Evolutionary conservation across 1,140 invertebrate species (phyloP).

Genomic region (Procambarus clarkii): DNA sequence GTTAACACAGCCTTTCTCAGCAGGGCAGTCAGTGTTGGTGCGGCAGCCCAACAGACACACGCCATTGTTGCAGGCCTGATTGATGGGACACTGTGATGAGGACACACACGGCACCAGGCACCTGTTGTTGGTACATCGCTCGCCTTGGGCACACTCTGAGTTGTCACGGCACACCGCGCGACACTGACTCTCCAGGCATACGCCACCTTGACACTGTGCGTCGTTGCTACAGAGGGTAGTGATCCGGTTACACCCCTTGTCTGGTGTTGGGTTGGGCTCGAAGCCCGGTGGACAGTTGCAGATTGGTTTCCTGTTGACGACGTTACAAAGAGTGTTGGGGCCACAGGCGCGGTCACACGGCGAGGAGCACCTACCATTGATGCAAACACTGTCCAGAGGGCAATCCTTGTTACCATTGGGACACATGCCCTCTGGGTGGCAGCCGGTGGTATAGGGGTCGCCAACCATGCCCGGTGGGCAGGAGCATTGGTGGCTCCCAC

Average conservation of each 20-base stretch:
- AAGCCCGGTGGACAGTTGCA: slow-evolving; percentile 90
- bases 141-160: slow-evolving; percentile 86
- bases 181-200: slow-evolving; percentile 89
- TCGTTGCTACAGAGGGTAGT: slow-evolving; percentile 83
- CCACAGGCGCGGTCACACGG: slow-evolving; percentile 88
- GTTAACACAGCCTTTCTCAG: slow-evolving; percentile 86
- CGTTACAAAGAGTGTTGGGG: slow-evolving; percentile 86
- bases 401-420: slow-evolving; percentile 85
- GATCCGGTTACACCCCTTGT: slow-evolving; percentile 84
- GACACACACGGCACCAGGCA: slow-evolving; percentile 86
- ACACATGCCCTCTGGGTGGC: slow-evolving; percentile 84
- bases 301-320: slow-evolving; percentile 80
- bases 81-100: slow-evolving; percentile 86
- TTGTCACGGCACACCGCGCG: slow-evolving; percentile 86
- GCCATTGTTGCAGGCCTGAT: slow-evolving; percentile 87
- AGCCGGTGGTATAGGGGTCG: slow-evolving; percentile 85
- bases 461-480: slow-evolving; percentile 82
- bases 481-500: slow-evolving; percentile 70
- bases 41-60: slow-evolving; percentile 89
- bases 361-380: slow-evolving; percentile 84
- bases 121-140: slow-evolving; percentile 86
- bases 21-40: slow-evolving; percentile 86
- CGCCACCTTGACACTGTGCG: slow-evolving; percentile 84
- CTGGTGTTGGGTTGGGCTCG: slow-evolving; percentile 78
- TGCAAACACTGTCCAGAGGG: slow-evolving; percentile 84